Evolutionary conservation across 2,797 vertebrate genomes (phyloP).

Genomic region (Syngnathus acus): DNA sequence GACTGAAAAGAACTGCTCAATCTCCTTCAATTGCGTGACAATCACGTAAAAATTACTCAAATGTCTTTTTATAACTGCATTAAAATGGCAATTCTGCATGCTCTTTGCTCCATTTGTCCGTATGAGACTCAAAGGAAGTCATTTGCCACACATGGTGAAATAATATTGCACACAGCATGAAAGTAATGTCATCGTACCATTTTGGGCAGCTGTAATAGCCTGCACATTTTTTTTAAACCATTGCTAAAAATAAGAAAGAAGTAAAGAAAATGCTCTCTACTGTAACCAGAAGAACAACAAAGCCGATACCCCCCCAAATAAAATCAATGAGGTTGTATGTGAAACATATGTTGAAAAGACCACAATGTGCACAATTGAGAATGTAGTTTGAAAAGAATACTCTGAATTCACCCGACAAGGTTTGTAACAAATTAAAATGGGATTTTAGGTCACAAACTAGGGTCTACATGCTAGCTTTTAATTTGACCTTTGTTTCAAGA

Average conservation of each 20-base stretch:
- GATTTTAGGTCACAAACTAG: too few species aligned
- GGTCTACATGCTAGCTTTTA: background rate
- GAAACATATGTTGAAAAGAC: background rate
- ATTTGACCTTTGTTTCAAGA: background rate
- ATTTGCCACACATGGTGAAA: constrained; percentile 4
- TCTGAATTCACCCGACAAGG: too few species aligned
- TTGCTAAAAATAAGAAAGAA: background rate
- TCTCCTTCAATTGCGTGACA: background rate
- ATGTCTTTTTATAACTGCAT: background rate
- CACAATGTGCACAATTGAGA: too few species aligned
- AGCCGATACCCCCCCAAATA: too few species aligned
- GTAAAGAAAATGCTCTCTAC: background rate
- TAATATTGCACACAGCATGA: background rate
- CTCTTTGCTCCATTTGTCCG: background rate
- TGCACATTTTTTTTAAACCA: background rate
- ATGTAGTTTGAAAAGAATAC: background rate
- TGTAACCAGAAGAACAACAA: background rate
- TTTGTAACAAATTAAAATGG: too few species aligned
- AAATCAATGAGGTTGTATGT: too few species aligned
- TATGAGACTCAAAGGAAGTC: background rate
- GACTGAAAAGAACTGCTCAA: background rate
- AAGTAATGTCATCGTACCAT: background rate
- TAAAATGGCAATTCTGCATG: background rate
- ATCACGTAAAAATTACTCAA: background rate
- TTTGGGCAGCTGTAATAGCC: background rate